Evolutionary conservation across 2,888 invertebrate genomes (phyloP), one percentile per base, ranked within the genome.

Genomic region (Harpagoxenus sublaevis): DNA sequence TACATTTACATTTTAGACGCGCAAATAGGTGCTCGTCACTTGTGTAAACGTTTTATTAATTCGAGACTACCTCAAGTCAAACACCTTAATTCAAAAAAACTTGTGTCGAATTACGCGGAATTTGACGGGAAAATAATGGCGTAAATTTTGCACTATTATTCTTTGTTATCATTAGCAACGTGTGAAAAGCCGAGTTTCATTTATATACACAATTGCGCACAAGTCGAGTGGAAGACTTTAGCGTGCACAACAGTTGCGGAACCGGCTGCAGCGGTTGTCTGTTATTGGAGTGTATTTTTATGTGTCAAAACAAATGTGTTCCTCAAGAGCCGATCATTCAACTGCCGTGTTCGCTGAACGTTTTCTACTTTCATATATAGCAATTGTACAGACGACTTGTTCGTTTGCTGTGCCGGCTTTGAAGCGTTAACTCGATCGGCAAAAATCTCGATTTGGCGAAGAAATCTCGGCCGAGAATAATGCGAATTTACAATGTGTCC

Each of bases 391-490:
- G 18, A 8, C 53, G 39, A 57, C 28, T 71, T 8, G 35, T 3
- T 6, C 35, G 12, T 31, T 77, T n/a, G 4, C 31, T 31, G 5
- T 15, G 3, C 45, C 45, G 18, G 23, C 23, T 23, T 28, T 12
- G n/a, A 48, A 39, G 39, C 12, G 23, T 35, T 35, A 74, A 18
- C 60, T 62, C 57, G 74, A 79, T 81, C 48, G 79, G 35, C 23
- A 60, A 81, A 57, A 57, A 10, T 53, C 70, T 78, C 55, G 23
- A 35, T 68, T 9, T 9, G 68, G 51, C 68, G 75, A 73, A 84
- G 78, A 62, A 68, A 86, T 83, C 86, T 84, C 75, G 63, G 65
- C 71, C 74, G 65, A 88, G 65, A 66, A 74, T 66, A 87, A 87
- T 86, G 86, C 68, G 68, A 89, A 86, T 86, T 83, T 74, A 68